These are phyloP conservation scores for Philypnodon macrostomus DNA, from an alignment of 2,797 vertebrate species.

Conservation along the genomic window DNA sequence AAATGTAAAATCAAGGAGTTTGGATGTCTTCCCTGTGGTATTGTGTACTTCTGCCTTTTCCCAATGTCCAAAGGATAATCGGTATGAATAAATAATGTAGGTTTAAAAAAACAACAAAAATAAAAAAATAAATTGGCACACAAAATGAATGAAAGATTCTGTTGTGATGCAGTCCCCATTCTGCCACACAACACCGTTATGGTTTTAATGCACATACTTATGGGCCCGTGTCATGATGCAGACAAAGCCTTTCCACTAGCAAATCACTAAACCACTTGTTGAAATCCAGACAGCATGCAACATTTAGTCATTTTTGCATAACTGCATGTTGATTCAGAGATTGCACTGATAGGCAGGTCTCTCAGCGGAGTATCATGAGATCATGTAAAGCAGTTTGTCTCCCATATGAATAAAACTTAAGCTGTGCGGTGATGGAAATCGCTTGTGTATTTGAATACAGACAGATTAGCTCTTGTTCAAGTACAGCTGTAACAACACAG, in stretches of 20 bases:
- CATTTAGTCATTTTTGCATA: constrained; percentile 42
- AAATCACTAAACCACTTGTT: constrained; percentile 1
- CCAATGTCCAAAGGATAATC: no score
- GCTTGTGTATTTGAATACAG: constrained; percentile 49
- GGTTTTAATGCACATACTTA: neutral
- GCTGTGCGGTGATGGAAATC: constrained; percentile 26
- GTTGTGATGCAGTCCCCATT: constrained; percentile 7
- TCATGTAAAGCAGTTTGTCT: constrained; percentile 52
- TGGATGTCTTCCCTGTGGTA: no score
- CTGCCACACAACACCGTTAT: neutral
- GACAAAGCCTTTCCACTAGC: neutral
- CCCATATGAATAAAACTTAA: constrained; percentile 43
- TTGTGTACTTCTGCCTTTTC: no score
- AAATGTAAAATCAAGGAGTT: no score
- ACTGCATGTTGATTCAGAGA: constrained; percentile 23
- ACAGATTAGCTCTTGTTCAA: constrained; percentile 39
- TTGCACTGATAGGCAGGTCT: constrained; percentile 23
- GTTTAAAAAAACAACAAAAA: no score
- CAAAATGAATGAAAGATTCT: neutral
- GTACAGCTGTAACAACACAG: constrained; percentile 24
- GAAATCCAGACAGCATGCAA: constrained; percentile 29
- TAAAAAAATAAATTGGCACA: no score
- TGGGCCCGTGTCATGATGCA: neutral
- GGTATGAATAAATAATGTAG: no score
- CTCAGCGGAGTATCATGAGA: constrained; percentile 18